These are phyloP conservation scores for Halcyon smyrnensis DNA, from an alignment of 2,797 vertebrate species.

Conservation along the genomic window DNA sequence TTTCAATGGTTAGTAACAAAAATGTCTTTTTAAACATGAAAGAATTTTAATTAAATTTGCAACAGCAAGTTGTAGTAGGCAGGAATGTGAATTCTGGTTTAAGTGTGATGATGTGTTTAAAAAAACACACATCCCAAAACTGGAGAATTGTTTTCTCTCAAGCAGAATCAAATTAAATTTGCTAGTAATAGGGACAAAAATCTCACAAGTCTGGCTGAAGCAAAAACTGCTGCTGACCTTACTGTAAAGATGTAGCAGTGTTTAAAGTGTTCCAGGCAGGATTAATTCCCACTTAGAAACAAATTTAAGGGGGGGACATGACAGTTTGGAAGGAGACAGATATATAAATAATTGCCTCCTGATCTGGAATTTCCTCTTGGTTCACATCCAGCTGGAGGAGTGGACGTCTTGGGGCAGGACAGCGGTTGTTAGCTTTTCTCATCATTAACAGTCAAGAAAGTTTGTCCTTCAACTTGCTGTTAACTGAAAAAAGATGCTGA, in stretches of 20 bases:
- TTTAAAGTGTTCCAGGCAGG: background rate
- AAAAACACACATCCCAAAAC: background rate
- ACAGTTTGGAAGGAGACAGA: background rate
- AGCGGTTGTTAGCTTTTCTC: slow-evolving; percentile 6
- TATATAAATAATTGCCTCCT: slow-evolving; percentile 34
- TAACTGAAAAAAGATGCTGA: background rate
- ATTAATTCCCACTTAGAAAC: slow-evolving; percentile 8
- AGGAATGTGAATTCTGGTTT: background rate
- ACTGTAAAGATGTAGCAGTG: background rate
- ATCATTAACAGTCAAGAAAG: slow-evolving; percentile 44
- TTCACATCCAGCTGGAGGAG: slow-evolving; percentile 32
- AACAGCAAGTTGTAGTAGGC: slow-evolving; percentile 17
- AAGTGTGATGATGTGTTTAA: background rate
- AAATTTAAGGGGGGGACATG: background rate
- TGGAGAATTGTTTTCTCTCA: background rate
- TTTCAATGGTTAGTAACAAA: background rate
- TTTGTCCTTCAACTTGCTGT: background rate
- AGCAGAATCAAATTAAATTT: background rate
- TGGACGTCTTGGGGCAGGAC: background rate
- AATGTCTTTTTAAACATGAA: background rate
- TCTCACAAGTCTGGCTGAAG: background rate
- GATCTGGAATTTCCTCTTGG: slow-evolving; percentile 59
- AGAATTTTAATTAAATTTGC: background rate
- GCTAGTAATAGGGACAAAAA: background rate
- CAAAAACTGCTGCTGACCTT: background rate